Evolutionary conservation across 2,888 invertebrate species (phyloP).

Genomic region (Apodemia zela): DNA sequence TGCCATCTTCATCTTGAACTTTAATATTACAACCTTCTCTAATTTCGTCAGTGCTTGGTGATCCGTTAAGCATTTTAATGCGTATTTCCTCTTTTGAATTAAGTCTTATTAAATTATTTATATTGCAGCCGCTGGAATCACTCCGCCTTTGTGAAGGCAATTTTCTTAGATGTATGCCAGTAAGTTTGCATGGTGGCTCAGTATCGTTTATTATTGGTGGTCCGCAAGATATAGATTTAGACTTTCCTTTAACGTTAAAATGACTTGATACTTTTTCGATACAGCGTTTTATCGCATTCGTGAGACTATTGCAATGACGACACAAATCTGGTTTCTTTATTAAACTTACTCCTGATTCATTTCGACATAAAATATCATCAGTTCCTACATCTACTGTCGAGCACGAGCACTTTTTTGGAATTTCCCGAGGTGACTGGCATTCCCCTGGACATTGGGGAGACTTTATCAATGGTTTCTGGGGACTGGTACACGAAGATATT

Average conservation of each 20-base stretch:
- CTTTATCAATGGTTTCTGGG: conserved; percentile 3
- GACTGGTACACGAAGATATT: conserved; percentile 21
- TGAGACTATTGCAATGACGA: conserved; percentile 15
- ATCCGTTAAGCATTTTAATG: conserved; percentile 42
- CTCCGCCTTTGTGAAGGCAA: conserved; percentile 37
- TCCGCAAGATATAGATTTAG: conserved; percentile 15
- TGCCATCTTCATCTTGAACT: conserved; percentile 53
- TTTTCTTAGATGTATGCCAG: conserved; percentile 45
- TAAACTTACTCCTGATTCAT: conserved; percentile 22
- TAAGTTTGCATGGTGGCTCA: conserved; percentile 30
- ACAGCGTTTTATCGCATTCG: conserved; percentile 18
- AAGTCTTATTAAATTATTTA: conserved; percentile 35
- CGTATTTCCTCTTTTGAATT: conserved; percentile 46
- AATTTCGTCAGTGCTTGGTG: conserved; percentile 49
- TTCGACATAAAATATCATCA: background rate
- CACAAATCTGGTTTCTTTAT: conserved; percentile 19
- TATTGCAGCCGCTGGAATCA: conserved; percentile 33
- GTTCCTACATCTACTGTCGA: background rate
- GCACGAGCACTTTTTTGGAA: background rate
- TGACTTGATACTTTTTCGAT: conserved; percentile 21
- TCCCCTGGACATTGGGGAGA: background rate
- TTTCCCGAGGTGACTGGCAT: background rate
- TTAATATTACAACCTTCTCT: conserved; percentile 47
- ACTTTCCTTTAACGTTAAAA: conserved; percentile 17
- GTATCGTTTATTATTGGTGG: conserved; percentile 20